phyloP scores from a whole-genome alignment of 2,888 invertebrate species.

The Lamellibrachia satsuma region DNA sequence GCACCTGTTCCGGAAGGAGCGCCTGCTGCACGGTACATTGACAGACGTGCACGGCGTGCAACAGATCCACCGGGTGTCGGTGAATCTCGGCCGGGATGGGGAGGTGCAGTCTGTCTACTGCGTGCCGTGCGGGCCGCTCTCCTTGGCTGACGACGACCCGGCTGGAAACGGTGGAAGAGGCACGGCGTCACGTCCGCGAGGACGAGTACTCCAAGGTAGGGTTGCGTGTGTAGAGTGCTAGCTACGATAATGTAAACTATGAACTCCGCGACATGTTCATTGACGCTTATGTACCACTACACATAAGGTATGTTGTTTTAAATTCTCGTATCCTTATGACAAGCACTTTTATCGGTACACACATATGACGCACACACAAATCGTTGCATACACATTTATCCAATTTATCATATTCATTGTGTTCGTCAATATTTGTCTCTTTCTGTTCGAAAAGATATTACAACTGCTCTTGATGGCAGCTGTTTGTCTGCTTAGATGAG shows the following conservation, averaged over 20 bases:
- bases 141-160: background rate
- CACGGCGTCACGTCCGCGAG: slow-evolving; percentile 29
- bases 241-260: background rate
- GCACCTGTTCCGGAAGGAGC: slow-evolving; percentile 30
- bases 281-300: too few species aligned
- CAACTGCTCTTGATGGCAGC: too few species aligned
- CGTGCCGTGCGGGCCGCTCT: slow-evolving; percentile 41
- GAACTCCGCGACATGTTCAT: too few species aligned
- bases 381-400: too few species aligned
- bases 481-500: too few species aligned
- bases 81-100: slow-evolving; percentile 36
- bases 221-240: background rate
- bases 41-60: slow-evolving; percentile 35
- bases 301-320: too few species aligned
- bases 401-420: too few species aligned
- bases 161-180: background rate
- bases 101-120: slow-evolving; percentile 39
- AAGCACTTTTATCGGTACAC: too few species aligned
- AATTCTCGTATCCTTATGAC: too few species aligned
- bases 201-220: slow-evolving; percentile 38
- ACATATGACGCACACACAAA: too few species aligned
- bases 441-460: too few species aligned
- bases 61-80: slow-evolving; percentile 38
- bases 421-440: too few species aligned
- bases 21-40: slow-evolving; percentile 34